Percentiles rank a stretch among this genome's conserved stretches.
phyloP scores from a whole-genome alignment of 2,888 invertebrate genomes.

The Hirtodrosophila alboralis region DNA sequence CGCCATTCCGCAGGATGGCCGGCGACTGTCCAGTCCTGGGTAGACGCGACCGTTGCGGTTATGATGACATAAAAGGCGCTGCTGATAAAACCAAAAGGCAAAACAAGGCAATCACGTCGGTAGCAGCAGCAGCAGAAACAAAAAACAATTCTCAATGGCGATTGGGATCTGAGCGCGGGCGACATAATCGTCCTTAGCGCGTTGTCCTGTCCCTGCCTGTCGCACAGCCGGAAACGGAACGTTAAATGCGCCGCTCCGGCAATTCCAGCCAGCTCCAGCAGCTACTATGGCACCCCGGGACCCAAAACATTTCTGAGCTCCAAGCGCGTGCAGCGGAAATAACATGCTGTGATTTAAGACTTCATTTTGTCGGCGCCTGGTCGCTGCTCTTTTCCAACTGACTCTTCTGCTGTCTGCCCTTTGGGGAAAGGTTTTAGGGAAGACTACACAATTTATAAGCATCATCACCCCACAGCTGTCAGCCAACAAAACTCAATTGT shows the following conservation, averaged over 20 bases:
- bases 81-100: conserved; percentile 70
- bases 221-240: conserved; percentile 68
- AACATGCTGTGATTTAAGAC: conserved; percentile 82
- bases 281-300: conserved; percentile 18
- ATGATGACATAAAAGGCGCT: conserved; percentile 75
- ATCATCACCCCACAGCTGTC: conserved; percentile 12
- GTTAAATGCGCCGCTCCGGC: conserved; percentile 67
- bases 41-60: conserved; percentile 58
- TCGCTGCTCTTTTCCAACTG: conserved; percentile 19
- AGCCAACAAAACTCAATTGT: conserved; percentile 24
- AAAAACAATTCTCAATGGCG: conserved; percentile 63
- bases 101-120: conserved; percentile 55
- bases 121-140: conserved; percentile 34
- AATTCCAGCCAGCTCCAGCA: conserved; percentile 27
- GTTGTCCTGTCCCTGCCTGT: conserved; percentile 36
- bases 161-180: conserved; percentile 59
- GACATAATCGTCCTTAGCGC: conserved; percentile 46
- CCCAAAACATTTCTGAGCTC: conserved; percentile 2
- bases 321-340: conserved; percentile 75
- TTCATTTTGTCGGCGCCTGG: conserved; percentile 70
- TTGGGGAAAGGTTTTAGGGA: neutral
- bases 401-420: conserved; percentile 10
- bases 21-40: conserved; percentile 28
- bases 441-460: conserved; percentile 44
- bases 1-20: conserved; percentile 50